Percentiles rank a stretch among this genome's conserved stretches.
Conservation (phyloP, 2,888 invertebrate genomes). For the Conus canariensis region DNA sequence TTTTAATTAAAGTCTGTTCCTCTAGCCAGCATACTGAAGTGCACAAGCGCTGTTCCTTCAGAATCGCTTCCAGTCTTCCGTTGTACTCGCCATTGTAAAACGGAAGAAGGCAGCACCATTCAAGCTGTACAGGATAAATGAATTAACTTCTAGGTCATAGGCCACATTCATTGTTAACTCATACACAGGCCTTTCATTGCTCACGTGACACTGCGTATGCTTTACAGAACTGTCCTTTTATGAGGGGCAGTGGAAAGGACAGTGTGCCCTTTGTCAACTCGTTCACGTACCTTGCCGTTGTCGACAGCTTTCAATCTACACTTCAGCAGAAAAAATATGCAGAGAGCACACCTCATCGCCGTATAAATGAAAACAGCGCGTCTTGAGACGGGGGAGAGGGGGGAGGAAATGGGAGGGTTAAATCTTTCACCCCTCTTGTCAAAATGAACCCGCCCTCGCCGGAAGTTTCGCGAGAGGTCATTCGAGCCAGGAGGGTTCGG, state of each 20-base stretch:
- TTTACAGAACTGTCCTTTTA: constrained; percentile 1
- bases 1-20: too few relatives aligned
- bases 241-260: constrained; percentile 15
- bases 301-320: constrained; percentile 11
- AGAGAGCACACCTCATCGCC: not conserved
- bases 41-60: not conserved
- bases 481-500: constrained; percentile 46
- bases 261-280: not conserved
- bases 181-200: constrained; percentile 26
- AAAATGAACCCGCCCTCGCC: constrained; percentile 46
- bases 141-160: constrained; percentile 8
- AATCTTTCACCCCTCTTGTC: constrained; percentile 28
- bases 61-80: not conserved
- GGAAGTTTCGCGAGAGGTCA: constrained; percentile 54
- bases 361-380: constrained; percentile 6
- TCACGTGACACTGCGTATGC: constrained; percentile 13
- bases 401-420: not conserved
- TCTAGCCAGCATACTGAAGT: too few relatives aligned
- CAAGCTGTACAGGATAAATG: constrained; percentile 8
- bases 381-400: too few relatives aligned
- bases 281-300: not conserved
- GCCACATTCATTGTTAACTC: constrained; percentile 22
- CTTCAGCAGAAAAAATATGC: not conserved
- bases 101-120: constrained; percentile 3
- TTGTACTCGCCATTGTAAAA: not conserved